These are phyloP conservation scores for Desoria tigrina DNA, from an alignment of 2,888 invertebrate genomes.

Conservation along the genomic window DNA sequence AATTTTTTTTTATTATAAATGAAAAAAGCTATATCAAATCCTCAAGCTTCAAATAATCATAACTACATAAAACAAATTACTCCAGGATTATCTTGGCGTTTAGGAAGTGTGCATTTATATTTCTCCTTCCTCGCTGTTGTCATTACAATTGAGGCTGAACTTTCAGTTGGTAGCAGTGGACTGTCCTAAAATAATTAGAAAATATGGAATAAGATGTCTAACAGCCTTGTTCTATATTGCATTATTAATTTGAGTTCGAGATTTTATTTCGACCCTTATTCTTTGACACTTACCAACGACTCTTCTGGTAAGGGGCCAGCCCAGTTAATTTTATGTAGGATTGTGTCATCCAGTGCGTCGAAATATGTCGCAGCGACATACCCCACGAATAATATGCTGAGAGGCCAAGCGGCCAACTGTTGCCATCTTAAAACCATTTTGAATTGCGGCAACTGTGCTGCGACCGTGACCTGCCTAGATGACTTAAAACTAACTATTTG, in stretches of 20 bases:
- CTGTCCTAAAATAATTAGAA: neutral
- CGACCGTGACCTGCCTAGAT: no score
- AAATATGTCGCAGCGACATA: constrained; percentile 57
- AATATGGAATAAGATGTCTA: no score
- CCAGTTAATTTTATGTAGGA: constrained; percentile 79
- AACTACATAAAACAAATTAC: no score
- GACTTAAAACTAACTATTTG: no score
- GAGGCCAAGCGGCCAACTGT: no score
- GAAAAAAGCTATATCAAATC: neutral
- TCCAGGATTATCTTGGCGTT: constrained; percentile 58
- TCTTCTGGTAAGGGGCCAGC: constrained; percentile 60
- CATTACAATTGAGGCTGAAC: constrained; percentile 66
- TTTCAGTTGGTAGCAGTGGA: constrained; percentile 20
- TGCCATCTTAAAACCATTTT: no score
- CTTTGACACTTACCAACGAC: constrained; percentile 23
- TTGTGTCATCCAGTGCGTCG: constrained; percentile 78
- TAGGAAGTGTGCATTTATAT: constrained; percentile 80
- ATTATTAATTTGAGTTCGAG: no score
- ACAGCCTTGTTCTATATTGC: no score
- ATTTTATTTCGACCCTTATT: no score
- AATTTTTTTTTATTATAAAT: constrained; percentile 18
- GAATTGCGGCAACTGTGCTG: no score
- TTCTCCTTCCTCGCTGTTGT: constrained; percentile 76
- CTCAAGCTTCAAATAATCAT: no score
- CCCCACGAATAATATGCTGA: neutral